A percentile compares a stretch with the other conserved stretches of the same genome.
phyloP scores from a whole-genome alignment of 2,888 invertebrate genomes.

The Craniophora ligustri region DNA sequence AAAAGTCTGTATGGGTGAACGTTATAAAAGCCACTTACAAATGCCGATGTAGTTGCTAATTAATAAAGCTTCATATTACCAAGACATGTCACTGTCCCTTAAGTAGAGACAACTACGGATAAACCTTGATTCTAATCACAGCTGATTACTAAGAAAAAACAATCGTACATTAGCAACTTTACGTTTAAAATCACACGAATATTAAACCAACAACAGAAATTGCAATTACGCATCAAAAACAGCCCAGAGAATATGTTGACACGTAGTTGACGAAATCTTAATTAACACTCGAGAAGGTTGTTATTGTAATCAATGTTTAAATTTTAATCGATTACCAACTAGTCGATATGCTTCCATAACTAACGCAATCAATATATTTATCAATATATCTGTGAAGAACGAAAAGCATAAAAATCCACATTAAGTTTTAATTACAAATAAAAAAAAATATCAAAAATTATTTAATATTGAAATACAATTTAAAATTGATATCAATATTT shows the following conservation, averaged over 20 bases:
- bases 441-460: too few relatives aligned
- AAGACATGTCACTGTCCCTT: neutral
- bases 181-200: slow-evolving; percentile 41
- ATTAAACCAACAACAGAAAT: slow-evolving; percentile 23
- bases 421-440: too few relatives aligned
- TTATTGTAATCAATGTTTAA: neutral
- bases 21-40: neutral
- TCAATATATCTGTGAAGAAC: too few relatives aligned
- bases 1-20: too few relatives aligned
- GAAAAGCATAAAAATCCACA: too few relatives aligned
- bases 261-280: slow-evolving; percentile 29
- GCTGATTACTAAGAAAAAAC: slow-evolving; percentile 27
- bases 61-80: neutral
- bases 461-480: too few relatives aligned
- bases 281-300: neutral
- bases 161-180: slow-evolving; percentile 43
- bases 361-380: too few relatives aligned
- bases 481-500: too few relatives aligned
- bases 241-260: slow-evolving; percentile 11
- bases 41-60: neutral
- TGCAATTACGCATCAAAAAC: slow-evolving; percentile 25
- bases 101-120: neutral
- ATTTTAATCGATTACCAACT: too few relatives aligned
- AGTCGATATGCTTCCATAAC: too few relatives aligned
- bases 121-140: slow-evolving; percentile 5